These are phyloP conservation scores for Aplysina aerophoba DNA, from an alignment of 37 sponge, comb jelly and placozoan species.

Conservation along the genomic window DNA sequence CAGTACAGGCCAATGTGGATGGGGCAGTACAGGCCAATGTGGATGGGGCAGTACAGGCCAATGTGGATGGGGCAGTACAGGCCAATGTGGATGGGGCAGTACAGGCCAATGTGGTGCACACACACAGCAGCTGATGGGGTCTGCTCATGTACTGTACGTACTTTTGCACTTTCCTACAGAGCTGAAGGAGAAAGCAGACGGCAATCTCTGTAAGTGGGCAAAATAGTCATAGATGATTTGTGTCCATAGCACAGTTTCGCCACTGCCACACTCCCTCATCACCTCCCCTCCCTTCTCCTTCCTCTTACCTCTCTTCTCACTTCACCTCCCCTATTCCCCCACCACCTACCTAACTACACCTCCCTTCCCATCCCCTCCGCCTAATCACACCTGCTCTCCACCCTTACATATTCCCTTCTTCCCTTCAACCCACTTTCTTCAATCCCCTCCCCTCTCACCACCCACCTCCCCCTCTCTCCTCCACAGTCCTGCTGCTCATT, in stretches of 20 bases:
- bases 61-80: too few species aligned
- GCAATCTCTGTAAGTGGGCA: neutral
- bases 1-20: too few species aligned
- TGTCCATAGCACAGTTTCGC: neutral
- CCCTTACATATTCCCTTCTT: too few species aligned
- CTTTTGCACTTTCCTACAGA: neutral
- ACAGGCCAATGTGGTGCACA: too few species aligned
- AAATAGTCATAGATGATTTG: neutral
- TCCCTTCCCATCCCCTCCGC: too few species aligned
- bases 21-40: too few species aligned
- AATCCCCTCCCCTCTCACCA: neutral
- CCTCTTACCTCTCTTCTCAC: neutral
- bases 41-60: too few species aligned
- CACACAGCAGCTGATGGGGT: neutral
- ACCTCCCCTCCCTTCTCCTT: neutral
- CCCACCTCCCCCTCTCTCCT: neutral
- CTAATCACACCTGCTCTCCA: too few species aligned
- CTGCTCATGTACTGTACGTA: neutral
- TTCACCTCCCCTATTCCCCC: neutral
- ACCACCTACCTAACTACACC: neutral
- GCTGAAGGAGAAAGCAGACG: conserved; percentile 1
- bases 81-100: too few species aligned
- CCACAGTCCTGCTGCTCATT: neutral
- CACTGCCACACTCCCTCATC: neutral
- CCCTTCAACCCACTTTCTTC: neutral